Conservation (phyloP, 2,888 invertebrate species). For the Ypsolopha sequella region DNA sequence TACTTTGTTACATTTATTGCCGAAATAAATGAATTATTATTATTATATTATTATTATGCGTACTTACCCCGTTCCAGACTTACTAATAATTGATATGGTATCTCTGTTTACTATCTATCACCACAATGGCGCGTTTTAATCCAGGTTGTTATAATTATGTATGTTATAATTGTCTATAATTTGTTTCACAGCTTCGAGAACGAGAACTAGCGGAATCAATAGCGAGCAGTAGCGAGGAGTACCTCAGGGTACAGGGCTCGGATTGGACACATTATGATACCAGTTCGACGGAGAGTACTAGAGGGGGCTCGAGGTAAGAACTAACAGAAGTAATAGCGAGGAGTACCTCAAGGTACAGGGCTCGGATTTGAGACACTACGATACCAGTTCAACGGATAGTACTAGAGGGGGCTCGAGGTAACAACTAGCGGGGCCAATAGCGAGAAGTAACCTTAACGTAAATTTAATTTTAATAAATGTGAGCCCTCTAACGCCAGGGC, state of each 20-base stretch:
- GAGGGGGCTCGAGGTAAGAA: constrained; percentile 14
- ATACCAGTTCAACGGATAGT: constrained; percentile 31
- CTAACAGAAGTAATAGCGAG: constrained; percentile 52
- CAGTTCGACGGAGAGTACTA: constrained; percentile 24
- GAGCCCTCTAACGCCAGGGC: too few relatives aligned
- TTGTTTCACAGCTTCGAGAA: constrained; percentile 26
- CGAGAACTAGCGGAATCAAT: constrained; percentile 47
- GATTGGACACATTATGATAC: constrained; percentile 45
- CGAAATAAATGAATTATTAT: too few relatives aligned
- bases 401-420: too few relatives aligned
- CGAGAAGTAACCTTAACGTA: too few relatives aligned
- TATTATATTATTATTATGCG: too few relatives aligned
- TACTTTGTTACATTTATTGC: too few relatives aligned
- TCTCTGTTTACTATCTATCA: too few relatives aligned
- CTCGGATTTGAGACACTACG: constrained; percentile 44
- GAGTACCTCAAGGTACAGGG: constrained; percentile 45
- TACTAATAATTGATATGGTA: too few relatives aligned
- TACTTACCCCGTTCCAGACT: too few relatives aligned
- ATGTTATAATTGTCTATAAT: neutral
- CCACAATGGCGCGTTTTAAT: too few relatives aligned
- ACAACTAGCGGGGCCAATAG: constrained; percentile 51
- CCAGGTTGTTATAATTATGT: too few relatives aligned
- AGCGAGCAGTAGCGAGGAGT: constrained; percentile 56
- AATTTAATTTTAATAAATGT: too few relatives aligned
- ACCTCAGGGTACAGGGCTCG: constrained; percentile 38